Percentiles rank a stretch among this genome's conserved stretches.
These are phyloP conservation scores for Hylaeus volcanicus DNA, from an alignment of 1,140 invertebrate genomes.

Conservation along the genomic window DNA sequence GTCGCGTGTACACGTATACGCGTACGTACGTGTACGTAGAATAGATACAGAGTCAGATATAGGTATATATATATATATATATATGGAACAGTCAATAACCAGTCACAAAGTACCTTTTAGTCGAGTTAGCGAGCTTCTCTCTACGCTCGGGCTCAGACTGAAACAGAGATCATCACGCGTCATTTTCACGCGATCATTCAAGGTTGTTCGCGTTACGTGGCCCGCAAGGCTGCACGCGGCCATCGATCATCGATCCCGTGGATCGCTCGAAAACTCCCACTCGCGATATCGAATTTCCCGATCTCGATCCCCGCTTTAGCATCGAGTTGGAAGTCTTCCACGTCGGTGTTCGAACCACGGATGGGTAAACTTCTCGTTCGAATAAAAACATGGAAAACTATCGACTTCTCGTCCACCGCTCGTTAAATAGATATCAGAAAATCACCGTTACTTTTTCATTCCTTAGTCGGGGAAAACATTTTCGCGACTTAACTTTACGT, in stretches of 20 bases:
- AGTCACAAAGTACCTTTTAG: constrained; percentile 81
- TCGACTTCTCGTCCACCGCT: too few relatives aligned
- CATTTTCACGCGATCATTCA: constrained; percentile 76
- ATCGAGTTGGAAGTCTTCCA: too few relatives aligned
- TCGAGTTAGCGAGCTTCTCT: constrained; percentile 80
- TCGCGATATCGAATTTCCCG: background rate
- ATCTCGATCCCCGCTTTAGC: too few relatives aligned
- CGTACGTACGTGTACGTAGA: constrained; percentile 53
- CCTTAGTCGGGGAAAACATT: too few relatives aligned
- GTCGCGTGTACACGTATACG: constrained; percentile 51
- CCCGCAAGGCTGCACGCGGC: constrained; percentile 53
- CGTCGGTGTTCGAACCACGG: too few relatives aligned
- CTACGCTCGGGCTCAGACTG: constrained; percentile 80
- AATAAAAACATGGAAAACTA: too few relatives aligned
- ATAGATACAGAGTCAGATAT: constrained; percentile 45
- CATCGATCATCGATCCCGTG: constrained; percentile 35
- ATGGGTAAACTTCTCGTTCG: too few relatives aligned
- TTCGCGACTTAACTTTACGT: too few relatives aligned
- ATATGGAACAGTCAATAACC: constrained; percentile 79
- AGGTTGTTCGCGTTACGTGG: too few relatives aligned
- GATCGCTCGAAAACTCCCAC: constrained; percentile 7
- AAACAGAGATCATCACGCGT: constrained; percentile 80
- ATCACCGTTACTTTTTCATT: too few relatives aligned
- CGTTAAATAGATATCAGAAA: too few relatives aligned
- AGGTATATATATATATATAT: constrained; percentile 62